Evolutionary conservation across 2,797 vertebrate genomes (phyloP).

Genomic region (Ceyx erithaca): DNA sequence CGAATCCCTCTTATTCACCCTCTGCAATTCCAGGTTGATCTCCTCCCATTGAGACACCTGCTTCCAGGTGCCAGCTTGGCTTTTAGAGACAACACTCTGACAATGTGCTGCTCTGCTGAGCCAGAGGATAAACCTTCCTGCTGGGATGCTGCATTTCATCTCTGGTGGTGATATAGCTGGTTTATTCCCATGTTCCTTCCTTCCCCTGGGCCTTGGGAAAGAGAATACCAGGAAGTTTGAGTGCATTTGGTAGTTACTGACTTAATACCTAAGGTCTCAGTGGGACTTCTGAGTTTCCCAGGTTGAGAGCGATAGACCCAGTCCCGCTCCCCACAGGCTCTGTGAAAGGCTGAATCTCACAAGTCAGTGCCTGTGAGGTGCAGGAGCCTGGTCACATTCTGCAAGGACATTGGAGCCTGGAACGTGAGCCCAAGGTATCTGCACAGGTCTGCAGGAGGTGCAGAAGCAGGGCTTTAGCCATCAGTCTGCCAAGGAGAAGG

Average conservation of each 20-base stretch:
- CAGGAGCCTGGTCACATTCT: not conserved
- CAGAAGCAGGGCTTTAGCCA: not conserved
- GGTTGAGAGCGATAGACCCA: not conserved
- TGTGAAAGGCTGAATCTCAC: not conserved
- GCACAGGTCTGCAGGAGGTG: not conserved
- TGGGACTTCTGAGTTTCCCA: not conserved
- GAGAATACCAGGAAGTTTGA: not conserved
- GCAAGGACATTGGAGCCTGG: not conserved
- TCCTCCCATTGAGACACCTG: not conserved
- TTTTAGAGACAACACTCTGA: not conserved
- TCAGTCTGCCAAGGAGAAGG: not conserved
- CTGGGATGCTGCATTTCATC: not conserved
- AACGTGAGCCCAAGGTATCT: not conserved
- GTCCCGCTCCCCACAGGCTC: not conserved
- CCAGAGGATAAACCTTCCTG: not conserved
- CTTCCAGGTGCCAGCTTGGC: not conserved
- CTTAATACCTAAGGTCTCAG: not conserved
- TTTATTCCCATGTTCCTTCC: not conserved
- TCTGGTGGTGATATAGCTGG: not conserved
- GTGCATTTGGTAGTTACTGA: not conserved
- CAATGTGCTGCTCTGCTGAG: not conserved
- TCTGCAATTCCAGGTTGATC: not conserved
- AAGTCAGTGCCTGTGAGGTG: not conserved
- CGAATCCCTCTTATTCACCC: not conserved
- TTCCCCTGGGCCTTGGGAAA: not conserved